Conservation (phyloP, 2,888 invertebrate genomes). For the Subacronicta megacephala region DNA sequence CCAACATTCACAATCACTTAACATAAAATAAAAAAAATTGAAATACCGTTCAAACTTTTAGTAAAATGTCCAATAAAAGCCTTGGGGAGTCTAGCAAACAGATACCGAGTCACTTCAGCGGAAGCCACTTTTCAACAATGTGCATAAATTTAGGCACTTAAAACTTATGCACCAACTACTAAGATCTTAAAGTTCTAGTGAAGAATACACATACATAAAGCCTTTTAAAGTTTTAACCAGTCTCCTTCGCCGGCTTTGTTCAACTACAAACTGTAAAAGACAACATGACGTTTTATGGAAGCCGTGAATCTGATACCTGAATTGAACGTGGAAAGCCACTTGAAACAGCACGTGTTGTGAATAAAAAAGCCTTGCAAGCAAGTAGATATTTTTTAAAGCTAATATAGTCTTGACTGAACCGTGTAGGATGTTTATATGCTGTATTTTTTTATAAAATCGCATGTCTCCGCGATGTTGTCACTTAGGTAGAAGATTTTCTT, state of each 20-base stretch:
- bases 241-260: constrained; percentile 28
- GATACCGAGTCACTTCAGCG: constrained; percentile 33
- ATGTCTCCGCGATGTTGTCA: no score
- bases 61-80: constrained; percentile 33
- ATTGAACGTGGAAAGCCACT: constrained; percentile 18
- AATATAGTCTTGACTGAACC: no score
- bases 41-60: constrained; percentile 17
- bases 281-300: constrained; percentile 13
- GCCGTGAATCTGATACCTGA: constrained; percentile 20
- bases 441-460: no score
- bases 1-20: constrained; percentile 19
- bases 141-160: constrained; percentile 61
- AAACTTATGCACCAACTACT: constrained; percentile 51
- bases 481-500: no score
- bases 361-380: constrained; percentile 15
- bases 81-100: constrained; percentile 35
- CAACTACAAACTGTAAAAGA: constrained; percentile 30
- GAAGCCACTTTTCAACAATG: constrained; percentile 56
- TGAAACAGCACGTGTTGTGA: constrained; percentile 23
- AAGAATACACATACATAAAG: constrained; percentile 55
- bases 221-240: constrained; percentile 54
- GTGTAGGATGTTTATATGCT: no score
- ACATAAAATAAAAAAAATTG: constrained; percentile 16
- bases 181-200: constrained; percentile 38
- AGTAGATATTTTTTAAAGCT: neutral